Evolutionary conservation across 2,113 vertebrate genomes (phyloP).

Genomic region (Opisthocomus hoazin): DNA sequence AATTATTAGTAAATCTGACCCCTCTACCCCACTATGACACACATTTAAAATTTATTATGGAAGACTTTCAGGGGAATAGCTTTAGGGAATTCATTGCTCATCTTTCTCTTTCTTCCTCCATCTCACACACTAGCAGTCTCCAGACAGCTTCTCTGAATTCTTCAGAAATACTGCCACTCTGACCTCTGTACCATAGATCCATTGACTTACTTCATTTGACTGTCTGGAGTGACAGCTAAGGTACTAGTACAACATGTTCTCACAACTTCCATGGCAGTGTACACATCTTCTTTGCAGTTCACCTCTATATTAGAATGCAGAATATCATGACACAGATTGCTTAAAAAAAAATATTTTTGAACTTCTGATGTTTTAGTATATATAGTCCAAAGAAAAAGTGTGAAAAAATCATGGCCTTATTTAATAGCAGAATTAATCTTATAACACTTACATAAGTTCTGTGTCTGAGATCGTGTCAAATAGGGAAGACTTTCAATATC

Average conservation of each 20-base stretch:
- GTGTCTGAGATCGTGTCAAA: neutral
- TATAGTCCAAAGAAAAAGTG: neutral
- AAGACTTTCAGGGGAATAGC: slow-evolving; percentile 48
- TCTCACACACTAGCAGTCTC: slow-evolving; percentile 59
- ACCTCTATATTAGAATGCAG: slow-evolving; percentile 44
- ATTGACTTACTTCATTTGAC: slow-evolving; percentile 64
- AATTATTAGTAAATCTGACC: slow-evolving; percentile 63
- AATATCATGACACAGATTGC: neutral
- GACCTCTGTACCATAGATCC: slow-evolving; percentile 60
- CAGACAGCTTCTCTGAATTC: slow-evolving; percentile 64
- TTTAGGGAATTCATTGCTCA: slow-evolving; percentile 58
- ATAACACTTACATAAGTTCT: neutral
- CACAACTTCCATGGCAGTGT: slow-evolving; percentile 46
- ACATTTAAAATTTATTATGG: slow-evolving; percentile 57
- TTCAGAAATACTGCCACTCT: slow-evolving; percentile 59
- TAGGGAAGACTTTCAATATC: neutral
- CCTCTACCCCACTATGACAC: neutral
- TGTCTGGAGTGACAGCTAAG: slow-evolving; percentile 64
- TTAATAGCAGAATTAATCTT: neutral
- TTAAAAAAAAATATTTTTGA: neutral
- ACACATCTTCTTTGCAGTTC: slow-evolving; percentile 32
- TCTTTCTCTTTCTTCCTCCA: slow-evolving; percentile 54
- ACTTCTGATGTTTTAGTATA: neutral
- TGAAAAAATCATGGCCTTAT: neutral
- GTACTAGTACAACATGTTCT: slow-evolving; percentile 65